phyloP scores from a whole-genome alignment of 2,888 invertebrate genomes.

The Corythucha ciliata region DNA sequence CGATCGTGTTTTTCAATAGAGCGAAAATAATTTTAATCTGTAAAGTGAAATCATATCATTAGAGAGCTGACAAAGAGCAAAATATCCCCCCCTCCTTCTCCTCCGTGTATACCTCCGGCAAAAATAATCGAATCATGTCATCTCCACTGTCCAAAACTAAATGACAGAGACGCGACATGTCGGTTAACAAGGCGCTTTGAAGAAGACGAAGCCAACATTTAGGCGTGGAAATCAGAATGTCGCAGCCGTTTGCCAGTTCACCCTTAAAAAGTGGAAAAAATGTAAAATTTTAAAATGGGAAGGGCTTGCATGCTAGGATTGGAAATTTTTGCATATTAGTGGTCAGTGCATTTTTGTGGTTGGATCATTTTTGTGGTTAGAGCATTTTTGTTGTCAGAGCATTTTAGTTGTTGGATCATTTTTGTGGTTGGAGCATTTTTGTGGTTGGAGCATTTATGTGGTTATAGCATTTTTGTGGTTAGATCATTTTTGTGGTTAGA shows the following conservation, averaged over 20 bases:
- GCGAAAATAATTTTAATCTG: slow-evolving; percentile 1
- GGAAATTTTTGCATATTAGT: neutral
- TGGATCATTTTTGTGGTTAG: no score
- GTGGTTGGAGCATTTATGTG: no score
- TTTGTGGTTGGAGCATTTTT: no score
- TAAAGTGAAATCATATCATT: neutral
- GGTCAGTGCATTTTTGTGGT: no score
- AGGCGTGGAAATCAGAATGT: slow-evolving; percentile 62
- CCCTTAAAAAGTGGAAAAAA: slow-evolving; percentile 39
- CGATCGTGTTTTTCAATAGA: neutral
- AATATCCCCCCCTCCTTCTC: no score
- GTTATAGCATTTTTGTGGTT: no score
- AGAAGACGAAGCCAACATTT: slow-evolving; percentile 47
- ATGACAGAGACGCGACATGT: slow-evolving; percentile 53
- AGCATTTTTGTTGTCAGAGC: no score
- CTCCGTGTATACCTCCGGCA: slow-evolving; percentile 40
- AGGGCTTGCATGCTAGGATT: neutral
- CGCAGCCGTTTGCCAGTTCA: slow-evolving; percentile 54
- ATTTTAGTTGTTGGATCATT: no score
- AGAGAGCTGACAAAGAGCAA: no score
- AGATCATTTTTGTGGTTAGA: no score
- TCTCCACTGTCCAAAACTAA: slow-evolving; percentile 65
- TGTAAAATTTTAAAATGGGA: slow-evolving; percentile 35
- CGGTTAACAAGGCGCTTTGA: slow-evolving; percentile 45
- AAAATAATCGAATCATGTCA: slow-evolving; percentile 50